Base-by-base conservation (phyloP, 2,797 vertebrate species). In the Rachycentron canadum region DNA sequence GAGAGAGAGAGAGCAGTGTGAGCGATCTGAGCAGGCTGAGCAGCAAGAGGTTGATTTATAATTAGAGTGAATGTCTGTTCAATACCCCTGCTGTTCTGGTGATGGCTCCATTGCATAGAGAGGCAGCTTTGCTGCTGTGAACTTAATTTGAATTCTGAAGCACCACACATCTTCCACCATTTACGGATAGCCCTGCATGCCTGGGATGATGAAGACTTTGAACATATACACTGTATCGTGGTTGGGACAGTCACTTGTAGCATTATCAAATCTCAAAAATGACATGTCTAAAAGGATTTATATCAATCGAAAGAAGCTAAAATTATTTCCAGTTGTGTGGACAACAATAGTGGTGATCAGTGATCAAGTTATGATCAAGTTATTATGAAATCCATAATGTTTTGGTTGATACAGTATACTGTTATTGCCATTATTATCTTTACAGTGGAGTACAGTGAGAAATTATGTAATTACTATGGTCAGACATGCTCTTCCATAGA, bases 41-140 rank as follows among this genome's bases (percentile, higher is more conserved):
- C 88, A 88, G 88, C 65, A 70, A 80, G 88, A 89, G 88, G 90
- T 81, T 90, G 91, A 91, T 93, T 91, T 94, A 90, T 91, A 93
- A 93, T 92, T 92, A 89, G 86, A 88, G 86, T 83, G 83, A 90
- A 89, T 86, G 88, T 92, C 86, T 88, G 79, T 83, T 89, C 76
- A 76, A 86, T 90, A 83, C 89, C 89, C 89, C 87, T 40, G 91
- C 90, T 92, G 92, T 85, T 93, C 71, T 87, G 59, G 59, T 91
- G 92, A 92, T 88, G 82, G 86, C 81, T 90, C 73, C 83, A 87
- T 89, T 90, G 76, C 87, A 87, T 67, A 78, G 76, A 88, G 84
- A 85, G 72, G 81, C 80, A 38, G 86, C 81, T 79, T 82, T 73
- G 78, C 82, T 75, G 78, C 86, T 89, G 85, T 76, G 83, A 89